These are phyloP conservation scores for Ardeotis arabs DNA, from an alignment of 2,113 vertebrate species.

Conservation along the genomic window DNA sequence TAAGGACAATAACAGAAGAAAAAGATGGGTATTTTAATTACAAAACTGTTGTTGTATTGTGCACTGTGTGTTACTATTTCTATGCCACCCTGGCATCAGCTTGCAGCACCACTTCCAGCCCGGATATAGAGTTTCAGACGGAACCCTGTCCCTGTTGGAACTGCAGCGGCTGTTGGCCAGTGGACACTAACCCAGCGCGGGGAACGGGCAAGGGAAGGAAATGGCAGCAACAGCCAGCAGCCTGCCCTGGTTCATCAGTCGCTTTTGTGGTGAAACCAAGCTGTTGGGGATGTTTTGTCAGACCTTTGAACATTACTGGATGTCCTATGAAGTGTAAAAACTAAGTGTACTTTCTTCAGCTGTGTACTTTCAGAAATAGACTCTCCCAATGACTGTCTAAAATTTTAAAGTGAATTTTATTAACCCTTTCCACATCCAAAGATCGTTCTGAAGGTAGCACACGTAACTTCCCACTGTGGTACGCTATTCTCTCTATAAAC, in stretches of 20 bases:
- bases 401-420: not conserved
- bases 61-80: not conserved
- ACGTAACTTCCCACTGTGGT: accelerated
- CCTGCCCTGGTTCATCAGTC: not conserved
- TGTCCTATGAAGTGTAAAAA: not conserved
- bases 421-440: not conserved
- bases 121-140: not conserved
- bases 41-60: not conserved
- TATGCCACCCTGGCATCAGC: not conserved
- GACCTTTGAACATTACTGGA: not conserved
- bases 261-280: not conserved
- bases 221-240: not conserved
- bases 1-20: not conserved
- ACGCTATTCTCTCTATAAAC: not conserved
- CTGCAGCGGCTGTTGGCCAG: not conserved
- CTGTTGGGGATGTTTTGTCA: not conserved
- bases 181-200: accelerated
- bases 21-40: not conserved
- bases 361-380: not conserved
- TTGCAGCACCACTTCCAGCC: not conserved
- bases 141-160: not conserved
- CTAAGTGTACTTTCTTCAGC: not conserved
- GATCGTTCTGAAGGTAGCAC: not conserved
- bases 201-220: not conserved
- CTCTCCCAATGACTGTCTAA: not conserved